phyloP scores from a whole-genome alignment of 2,113 vertebrate species.

The Seriola aureovittata region DNA sequence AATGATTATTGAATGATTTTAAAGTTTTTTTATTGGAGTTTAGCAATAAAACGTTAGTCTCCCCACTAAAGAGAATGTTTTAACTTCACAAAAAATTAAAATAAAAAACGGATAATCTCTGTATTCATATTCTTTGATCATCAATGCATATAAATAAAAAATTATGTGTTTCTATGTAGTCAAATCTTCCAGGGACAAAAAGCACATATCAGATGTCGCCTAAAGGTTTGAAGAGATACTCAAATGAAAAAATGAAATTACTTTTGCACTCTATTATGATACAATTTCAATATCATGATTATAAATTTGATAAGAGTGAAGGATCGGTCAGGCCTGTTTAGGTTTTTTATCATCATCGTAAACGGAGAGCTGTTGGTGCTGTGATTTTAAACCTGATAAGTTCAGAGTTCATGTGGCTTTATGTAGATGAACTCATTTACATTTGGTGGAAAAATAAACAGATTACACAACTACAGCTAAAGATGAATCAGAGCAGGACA shows the following conservation, averaged over 20 bases:
- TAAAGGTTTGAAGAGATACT: constrained; percentile 9
- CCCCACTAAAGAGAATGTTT: background rate
- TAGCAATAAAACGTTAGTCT: background rate
- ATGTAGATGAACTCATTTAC: constrained; percentile 22
- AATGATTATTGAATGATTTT: background rate
- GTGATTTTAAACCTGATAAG: constrained; percentile 49
- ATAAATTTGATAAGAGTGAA: constrained; percentile 24
- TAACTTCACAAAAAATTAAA: background rate
- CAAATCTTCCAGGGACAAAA: background rate
- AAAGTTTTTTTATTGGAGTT: background rate
- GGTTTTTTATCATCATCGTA: background rate
- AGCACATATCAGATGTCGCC: background rate
- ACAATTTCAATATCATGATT: constrained; percentile 38
- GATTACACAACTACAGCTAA: constrained; percentile 55
- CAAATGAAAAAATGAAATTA: constrained; percentile 37
- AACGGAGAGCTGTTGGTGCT: constrained; percentile 20
- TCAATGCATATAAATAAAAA: background rate
- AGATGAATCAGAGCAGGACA: constrained; percentile 17
- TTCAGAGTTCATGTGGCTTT: constrained; percentile 54
- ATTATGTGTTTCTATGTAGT: background rate
- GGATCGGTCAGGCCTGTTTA: constrained; percentile 26
- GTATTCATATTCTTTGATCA: background rate
- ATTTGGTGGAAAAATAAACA: constrained; percentile 49
- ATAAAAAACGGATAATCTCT: background rate
- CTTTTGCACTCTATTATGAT: constrained; percentile 16